Conservation (phyloP, 2,797 vertebrate genomes). For the Pempheris klunzingeri region DNA sequence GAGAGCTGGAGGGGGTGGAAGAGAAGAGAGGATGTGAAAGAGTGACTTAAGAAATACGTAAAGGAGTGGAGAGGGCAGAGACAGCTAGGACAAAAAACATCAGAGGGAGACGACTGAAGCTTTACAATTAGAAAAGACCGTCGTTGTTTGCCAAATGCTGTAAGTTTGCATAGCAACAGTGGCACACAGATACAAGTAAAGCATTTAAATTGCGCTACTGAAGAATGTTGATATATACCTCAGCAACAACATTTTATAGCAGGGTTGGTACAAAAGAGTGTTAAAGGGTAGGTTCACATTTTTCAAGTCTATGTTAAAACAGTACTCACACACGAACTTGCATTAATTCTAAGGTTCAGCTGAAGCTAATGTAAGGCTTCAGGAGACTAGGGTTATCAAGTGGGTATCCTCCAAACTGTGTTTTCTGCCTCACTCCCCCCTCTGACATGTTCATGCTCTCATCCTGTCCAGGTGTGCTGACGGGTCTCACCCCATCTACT, state of each 20-base stretch:
- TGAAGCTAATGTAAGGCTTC: background rate
- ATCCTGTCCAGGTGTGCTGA: conserved; percentile 87
- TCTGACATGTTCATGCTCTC: conserved; percentile 27
- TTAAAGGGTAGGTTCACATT: conserved; percentile 1
- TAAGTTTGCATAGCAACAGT: conserved; percentile 80
- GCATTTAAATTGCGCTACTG: conserved; percentile 48
- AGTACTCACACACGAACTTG: background rate
- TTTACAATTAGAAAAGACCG: conserved; percentile 73
- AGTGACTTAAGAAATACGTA: conserved; percentile 71
- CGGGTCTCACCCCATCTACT: conserved; percentile 90
- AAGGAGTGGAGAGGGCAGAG: conserved; percentile 61
- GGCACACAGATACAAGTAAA: conserved; percentile 45
- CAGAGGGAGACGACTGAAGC: conserved; percentile 65
- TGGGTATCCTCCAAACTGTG: conserved; percentile 12
- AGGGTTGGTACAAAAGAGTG: background rate
- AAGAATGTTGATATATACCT: conserved; percentile 28
- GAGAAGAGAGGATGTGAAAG: conserved; percentile 53
- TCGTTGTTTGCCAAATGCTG: conserved; percentile 68
- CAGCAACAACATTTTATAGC: conserved; percentile 19
- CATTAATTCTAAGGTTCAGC: background rate
- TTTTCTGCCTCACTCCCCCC: background rate
- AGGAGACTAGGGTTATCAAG: background rate
- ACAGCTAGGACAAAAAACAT: conserved; percentile 73
- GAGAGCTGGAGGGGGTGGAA: conserved; percentile 46
- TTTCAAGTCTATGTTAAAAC: background rate